Conservation (phyloP, 2,113 vertebrate genomes). For the Danio rerio region DNA sequence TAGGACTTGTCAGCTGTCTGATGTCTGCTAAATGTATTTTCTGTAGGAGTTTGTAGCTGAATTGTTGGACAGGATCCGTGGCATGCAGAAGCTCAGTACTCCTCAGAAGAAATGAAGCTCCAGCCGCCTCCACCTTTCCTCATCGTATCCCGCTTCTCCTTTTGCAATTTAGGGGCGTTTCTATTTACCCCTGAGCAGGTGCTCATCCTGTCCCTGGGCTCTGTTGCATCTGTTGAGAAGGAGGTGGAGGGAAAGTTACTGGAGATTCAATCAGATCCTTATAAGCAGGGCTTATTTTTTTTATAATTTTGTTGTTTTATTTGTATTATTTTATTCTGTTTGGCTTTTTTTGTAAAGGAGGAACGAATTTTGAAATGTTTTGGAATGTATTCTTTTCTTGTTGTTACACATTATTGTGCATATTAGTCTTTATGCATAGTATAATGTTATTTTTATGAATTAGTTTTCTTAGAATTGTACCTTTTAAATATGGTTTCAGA, state of each 20-base stretch:
- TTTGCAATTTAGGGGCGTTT: constrained; percentile 27
- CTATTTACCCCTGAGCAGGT: constrained; percentile 14
- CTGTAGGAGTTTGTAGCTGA: constrained; percentile 85
- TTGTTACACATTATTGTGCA: constrained; percentile 42
- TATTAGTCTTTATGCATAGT: constrained; percentile 15
- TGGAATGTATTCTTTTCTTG: constrained; percentile 39
- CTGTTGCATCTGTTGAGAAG: background rate
- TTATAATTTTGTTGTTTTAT: constrained; percentile 47
- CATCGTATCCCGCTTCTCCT: constrained; percentile 21
- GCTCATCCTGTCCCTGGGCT: constrained; percentile 5
- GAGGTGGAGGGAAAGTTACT: constrained; percentile 17
- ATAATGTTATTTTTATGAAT: constrained; percentile 27
- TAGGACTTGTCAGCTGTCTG: too few relatives aligned
- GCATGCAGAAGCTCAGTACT: constrained; percentile 94
- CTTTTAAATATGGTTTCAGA: constrained; percentile 28
- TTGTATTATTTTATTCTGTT: constrained; percentile 55
- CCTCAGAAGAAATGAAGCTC: constrained; percentile 88
- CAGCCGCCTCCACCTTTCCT: constrained; percentile 4
- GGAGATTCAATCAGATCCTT: constrained; percentile 55
- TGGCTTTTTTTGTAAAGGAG: constrained; percentile 45
- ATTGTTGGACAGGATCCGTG: constrained; percentile 89
- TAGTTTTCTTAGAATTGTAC: constrained; percentile 27
- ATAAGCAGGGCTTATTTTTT: constrained; percentile 62
- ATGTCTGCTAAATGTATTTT: background rate
- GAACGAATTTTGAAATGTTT: constrained; percentile 52